phyloP scores from a whole-genome alignment of 2,888 invertebrate genomes.

The Axea sp. region DNA sequence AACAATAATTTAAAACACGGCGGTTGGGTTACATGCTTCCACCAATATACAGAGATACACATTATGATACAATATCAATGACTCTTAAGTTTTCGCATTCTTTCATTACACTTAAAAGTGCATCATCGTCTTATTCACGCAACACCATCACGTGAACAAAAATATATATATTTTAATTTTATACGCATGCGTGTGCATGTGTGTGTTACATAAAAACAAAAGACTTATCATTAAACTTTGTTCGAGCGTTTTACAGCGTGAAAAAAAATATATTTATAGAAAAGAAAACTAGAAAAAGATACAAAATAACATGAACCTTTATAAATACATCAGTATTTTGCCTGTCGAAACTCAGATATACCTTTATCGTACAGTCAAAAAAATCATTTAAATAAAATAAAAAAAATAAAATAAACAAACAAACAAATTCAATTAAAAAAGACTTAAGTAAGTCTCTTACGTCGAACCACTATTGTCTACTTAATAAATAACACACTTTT shows the following conservation, averaged over 20 bases:
- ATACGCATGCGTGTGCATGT: conserved; percentile 36
- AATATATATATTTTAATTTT: conserved; percentile 30
- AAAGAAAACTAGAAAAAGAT: conserved; percentile 35
- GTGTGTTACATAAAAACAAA: conserved; percentile 54
- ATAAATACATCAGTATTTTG: conserved; percentile 54
- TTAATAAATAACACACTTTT: conserved; percentile 50
- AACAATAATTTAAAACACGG: conserved; percentile 55
- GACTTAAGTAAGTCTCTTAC: conserved; percentile 32
- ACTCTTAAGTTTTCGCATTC: conserved; percentile 51
- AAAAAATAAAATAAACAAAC: conserved; percentile 11
- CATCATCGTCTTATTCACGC: conserved; percentile 37
- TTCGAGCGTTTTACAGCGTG: conserved; percentile 55
- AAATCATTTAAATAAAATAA: conserved; percentile 3
- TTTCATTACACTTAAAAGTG: conserved; percentile 32
- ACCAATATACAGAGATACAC: conserved; percentile 61
- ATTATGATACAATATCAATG: conserved; percentile 59
- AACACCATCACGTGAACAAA: conserved; percentile 45
- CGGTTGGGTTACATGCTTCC: conserved; percentile 46
- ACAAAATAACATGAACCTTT: conserved; percentile 2
- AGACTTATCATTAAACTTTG: conserved; percentile 53
- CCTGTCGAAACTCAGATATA: conserved; percentile 40
- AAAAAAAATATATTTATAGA: conserved; percentile 22
- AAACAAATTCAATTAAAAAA: not conserved
- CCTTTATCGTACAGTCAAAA: conserved; percentile 25
- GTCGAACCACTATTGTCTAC: conserved; percentile 49